Conservation (phyloP, 2,888 invertebrate species). For the Acleris cristana region DNA sequence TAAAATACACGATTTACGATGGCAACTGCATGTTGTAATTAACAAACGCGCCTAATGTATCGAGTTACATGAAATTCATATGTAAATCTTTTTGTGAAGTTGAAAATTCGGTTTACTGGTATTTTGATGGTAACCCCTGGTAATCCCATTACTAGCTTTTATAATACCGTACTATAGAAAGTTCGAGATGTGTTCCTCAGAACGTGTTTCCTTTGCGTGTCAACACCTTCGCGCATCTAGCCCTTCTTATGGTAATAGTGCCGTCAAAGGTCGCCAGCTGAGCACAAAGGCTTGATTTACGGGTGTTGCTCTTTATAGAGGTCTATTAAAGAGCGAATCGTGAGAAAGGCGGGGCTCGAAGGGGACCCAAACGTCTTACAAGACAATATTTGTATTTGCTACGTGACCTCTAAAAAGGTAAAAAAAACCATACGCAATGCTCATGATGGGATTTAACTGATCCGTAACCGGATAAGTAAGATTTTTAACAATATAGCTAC, state of each 20-base stretch:
- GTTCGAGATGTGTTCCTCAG: conserved; percentile 42
- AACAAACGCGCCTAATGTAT: conserved; percentile 10
- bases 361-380: conserved; percentile 64
- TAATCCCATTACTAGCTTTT: conserved; percentile 20
- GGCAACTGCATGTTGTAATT: conserved; percentile 9
- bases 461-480: conserved; percentile 2
- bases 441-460: conserved; percentile 12
- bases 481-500: too few relatives aligned
- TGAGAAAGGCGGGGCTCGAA: conserved; percentile 71
- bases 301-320: conserved; percentile 72
- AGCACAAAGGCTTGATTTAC: conserved; percentile 78
- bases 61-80: conserved; percentile 32
- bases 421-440: conserved; percentile 22
- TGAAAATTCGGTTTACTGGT: conserved; percentile 14
- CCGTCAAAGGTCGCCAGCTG: conserved; percentile 65
- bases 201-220: conserved; percentile 75
- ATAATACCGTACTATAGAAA: conserved; percentile 18
- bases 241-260: conserved; percentile 75
- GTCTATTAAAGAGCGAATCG: conserved; percentile 75
- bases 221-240: conserved; percentile 81
- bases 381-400: conserved; percentile 50
- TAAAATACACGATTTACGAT: conserved; percentile 23
- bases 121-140: background rate
- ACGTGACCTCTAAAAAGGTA: conserved; percentile 39
- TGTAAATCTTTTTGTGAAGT: conserved; percentile 19